Percentiles rank a stretch among this genome's conserved stretches.
These are phyloP conservation scores for Cliona cf. orientalis DNA, from an alignment of 37 sponge, comb jelly and placozoan species.

Conservation along the genomic window DNA sequence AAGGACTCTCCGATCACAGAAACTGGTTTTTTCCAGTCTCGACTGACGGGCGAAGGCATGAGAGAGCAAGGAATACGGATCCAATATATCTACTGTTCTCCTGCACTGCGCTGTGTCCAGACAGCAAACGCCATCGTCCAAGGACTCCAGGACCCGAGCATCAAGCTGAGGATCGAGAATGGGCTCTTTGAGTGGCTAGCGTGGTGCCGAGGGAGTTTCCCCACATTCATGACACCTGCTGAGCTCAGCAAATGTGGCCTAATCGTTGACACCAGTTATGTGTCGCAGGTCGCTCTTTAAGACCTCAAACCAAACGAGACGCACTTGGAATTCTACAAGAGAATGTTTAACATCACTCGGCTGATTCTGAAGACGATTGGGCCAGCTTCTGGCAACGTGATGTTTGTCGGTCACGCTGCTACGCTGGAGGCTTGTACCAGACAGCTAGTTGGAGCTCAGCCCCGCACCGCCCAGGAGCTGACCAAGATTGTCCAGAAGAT, in stretches of 20 bases:
- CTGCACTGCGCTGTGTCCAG: constrained; percentile 91
- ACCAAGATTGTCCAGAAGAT: constrained; percentile 91
- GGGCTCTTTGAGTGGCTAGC: constrained; percentile 96
- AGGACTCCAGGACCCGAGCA: constrained; percentile 65
- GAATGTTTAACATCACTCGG: constrained; percentile 79
- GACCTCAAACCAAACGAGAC: constrained; percentile 86
- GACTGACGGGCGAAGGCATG: constrained; percentile 89
- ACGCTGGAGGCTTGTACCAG: constrained; percentile 88
- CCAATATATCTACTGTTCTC: constrained; percentile 78
- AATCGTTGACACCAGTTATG: constrained; percentile 71
- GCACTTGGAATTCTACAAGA: constrained; percentile 79
- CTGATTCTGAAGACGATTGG: constrained; percentile 68
- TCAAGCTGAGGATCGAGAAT: constrained; percentile 75
- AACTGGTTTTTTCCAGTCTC: constrained; percentile 79
- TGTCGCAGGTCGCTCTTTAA: constrained; percentile 61
- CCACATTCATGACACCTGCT: constrained; percentile 69
- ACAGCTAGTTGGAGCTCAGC: constrained; percentile 81
- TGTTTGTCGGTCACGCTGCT: constrained; percentile 91
- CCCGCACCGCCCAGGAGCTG: constrained; percentile 81
- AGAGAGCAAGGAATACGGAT: constrained; percentile 79
- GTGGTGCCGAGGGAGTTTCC: constrained; percentile 80
- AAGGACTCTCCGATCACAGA: constrained; percentile 91
- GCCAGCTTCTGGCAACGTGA: constrained; percentile 54
- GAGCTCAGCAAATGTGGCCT: constrained; percentile 79
- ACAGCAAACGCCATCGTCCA: constrained; percentile 86